Percentiles rank a stretch among this genome's conserved stretches.
Conservation (phyloP, 2,888 invertebrate genomes). For the Polylopha cassiicola region DNA sequence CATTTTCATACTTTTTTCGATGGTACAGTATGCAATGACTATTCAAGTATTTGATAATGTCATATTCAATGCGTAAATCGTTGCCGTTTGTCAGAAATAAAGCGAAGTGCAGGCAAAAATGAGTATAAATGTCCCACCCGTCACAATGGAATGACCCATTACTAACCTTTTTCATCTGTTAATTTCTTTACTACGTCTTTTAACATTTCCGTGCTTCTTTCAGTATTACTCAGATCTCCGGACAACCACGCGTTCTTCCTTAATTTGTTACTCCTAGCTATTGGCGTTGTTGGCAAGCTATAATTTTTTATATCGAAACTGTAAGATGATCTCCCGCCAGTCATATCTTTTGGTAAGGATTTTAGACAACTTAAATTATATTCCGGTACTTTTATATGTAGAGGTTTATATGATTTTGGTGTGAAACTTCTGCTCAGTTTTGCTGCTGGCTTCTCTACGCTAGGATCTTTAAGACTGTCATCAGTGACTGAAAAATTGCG, state of each 20-base stretch:
- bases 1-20: too few relatives aligned
- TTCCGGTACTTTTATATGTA: slow-evolving; percentile 69
- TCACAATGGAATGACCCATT: slow-evolving; percentile 5
- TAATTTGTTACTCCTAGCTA: slow-evolving; percentile 73
- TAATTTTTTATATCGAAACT: slow-evolving; percentile 70
- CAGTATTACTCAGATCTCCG: slow-evolving; percentile 48
- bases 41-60: too few relatives aligned
- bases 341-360: slow-evolving; percentile 49
- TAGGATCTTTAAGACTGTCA: slow-evolving; percentile 39
- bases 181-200: slow-evolving; percentile 25
- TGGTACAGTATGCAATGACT: too few relatives aligned
- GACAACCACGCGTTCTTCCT: slow-evolving; percentile 76
- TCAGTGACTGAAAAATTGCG: slow-evolving; percentile 41
- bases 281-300: slow-evolving; percentile 71
- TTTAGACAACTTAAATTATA: slow-evolving; percentile 60
- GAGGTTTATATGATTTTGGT: slow-evolving; percentile 66
- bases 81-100: too few relatives aligned
- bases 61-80: too few relatives aligned
- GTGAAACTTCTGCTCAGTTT: slow-evolving; percentile 67
- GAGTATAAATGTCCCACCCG: too few relatives aligned
- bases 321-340: slow-evolving; percentile 53
- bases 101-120: too few relatives aligned
- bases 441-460: slow-evolving; percentile 40
- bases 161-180: slow-evolving; percentile 33
- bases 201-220: slow-evolving; percentile 30